Base-by-base conservation (phyloP, 1,140 invertebrate genomes). In the Pissodes strobi region DNA sequence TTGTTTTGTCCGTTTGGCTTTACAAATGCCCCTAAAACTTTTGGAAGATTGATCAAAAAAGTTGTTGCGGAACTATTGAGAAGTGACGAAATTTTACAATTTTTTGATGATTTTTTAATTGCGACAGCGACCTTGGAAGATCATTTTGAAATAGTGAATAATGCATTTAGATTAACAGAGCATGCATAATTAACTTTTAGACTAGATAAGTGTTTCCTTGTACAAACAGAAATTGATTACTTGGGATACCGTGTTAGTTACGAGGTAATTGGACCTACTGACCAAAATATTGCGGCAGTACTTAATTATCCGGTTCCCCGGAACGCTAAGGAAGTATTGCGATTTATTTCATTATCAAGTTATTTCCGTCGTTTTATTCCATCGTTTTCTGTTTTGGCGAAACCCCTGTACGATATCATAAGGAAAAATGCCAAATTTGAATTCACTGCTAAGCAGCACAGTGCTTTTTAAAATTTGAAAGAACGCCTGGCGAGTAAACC, bases 341-440 rank as follows among this genome's bases (percentile, higher is more conserved):
- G 66, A 21, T 69, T 71, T 53, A 34, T 65, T 53, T 46, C 55
- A 0, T 38, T 71, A 34, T 55, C 60, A 10, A 45, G 59, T 25
- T 71, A 71, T 30, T 71, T 71, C 48, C 27, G 69, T 17, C 60
- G 66, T 15, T 71, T 67, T 52, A 52, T 69, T 4, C 55, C 45
- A 4, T 45, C 55, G 39, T 69, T 71, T 53, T 45, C 69, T 6
- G 53, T 21, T 19, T 52, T 67, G 10, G 60, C 67, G 18, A 37
- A 49, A 51, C 68, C 69, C 1, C 38, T 70, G 18, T 65, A 62
- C 39, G 46, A 61, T 27, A 15, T 66, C 0, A 30, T 71, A 34
- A 56, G 41, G 30, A 58, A 69, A 27, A 48, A 71, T 53, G 55
- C 18, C 18, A 51, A 21, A 17, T 65, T 48, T 48, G 13, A 51